Percentiles rank a stretch among this genome's conserved stretches.
Conservation (phyloP, 2,888 invertebrate species). For the Pteria penguin region DNA sequence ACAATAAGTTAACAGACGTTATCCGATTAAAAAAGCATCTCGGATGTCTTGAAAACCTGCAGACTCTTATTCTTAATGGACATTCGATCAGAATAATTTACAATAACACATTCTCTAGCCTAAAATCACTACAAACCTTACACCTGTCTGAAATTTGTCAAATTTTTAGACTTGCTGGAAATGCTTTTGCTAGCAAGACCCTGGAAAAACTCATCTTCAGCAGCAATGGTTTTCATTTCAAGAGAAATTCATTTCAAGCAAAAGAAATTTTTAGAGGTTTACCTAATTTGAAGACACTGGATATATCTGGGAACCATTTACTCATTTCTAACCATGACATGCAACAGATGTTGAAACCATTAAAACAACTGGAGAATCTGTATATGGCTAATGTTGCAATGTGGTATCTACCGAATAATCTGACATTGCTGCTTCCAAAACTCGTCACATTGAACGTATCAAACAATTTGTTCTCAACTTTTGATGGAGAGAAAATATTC, state of each 20-base stretch:
- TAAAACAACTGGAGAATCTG: slow-evolving; percentile 15
- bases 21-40: not conserved
- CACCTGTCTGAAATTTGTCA: slow-evolving; percentile 2
- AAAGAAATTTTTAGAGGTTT: not conserved
- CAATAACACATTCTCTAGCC: not conserved
- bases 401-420: slow-evolving; percentile 3
- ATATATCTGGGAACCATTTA: slow-evolving; percentile 17
- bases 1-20: slow-evolving; percentile 22
- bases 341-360: not conserved
- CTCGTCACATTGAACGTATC: slow-evolving; percentile 1
- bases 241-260: not conserved
- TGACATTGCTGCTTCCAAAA: not conserved
- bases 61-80: not conserved
- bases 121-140: not conserved
- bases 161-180: not conserved
- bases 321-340: not conserved
- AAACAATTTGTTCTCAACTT: slow-evolving; percentile 9
- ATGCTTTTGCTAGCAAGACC: slow-evolving; percentile 17
- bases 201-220: slow-evolving; percentile 5
- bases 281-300: not conserved
- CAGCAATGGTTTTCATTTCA: not conserved
- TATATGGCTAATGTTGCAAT: not conserved
- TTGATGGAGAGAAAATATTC: slow-evolving; percentile 17
- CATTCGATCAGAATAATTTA: not conserved
- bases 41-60: not conserved